Evolutionary conservation across 1,140 invertebrate species (phyloP), one percentile per base, ranked within the genome.

Genomic region (Acromyrmex charruanus): DNA sequence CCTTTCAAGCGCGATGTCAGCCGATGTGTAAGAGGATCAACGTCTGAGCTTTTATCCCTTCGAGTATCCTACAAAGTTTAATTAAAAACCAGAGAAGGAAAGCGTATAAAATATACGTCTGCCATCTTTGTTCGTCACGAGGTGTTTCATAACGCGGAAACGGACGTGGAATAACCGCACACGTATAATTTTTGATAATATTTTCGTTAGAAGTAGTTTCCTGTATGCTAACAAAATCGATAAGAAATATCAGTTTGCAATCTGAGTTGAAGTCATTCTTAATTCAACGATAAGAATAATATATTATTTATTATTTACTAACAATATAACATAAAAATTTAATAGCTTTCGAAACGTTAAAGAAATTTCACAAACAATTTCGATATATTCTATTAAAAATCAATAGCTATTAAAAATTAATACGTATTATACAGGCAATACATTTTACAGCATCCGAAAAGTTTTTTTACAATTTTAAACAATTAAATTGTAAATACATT

Each of bases 31-130:
- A 90, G 84, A 75, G 69, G 74, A 53, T 71, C 61, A 55, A 69
- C 53, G 58, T 82, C 44, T 81, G 80, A 85, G 58, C 86, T 88
- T 90, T 88, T 77, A 77, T 90, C 86, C 88, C 71, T 90, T 87
- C 86, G 80, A 85, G 88, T 88, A 61, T 77, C 58, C 79, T 85
- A 77, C 58, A 66, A 90, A 84, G 71, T 89, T 90, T 90, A 90
- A 90, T 90, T 88, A 90, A 90, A 90, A 90, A 90, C 71, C 58
- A 66, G 55, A 75, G 74, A 58, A 72, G 77, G 77, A 55, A 35
- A 55, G 59, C 77, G 44, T 77, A 59, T 80, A 74, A 87, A 86
- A 75, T 80, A 79, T 49, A 51, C 72, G 21, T 66, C 75, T 55
- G 28, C 49, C 49, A 18, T 77, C 63, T 75, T 86, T 49, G 66